Evolutionary conservation across 2,888 invertebrate genomes (phyloP), one percentile per base, ranked within the genome.

Genomic region (Pyrrhia umbra): DNA sequence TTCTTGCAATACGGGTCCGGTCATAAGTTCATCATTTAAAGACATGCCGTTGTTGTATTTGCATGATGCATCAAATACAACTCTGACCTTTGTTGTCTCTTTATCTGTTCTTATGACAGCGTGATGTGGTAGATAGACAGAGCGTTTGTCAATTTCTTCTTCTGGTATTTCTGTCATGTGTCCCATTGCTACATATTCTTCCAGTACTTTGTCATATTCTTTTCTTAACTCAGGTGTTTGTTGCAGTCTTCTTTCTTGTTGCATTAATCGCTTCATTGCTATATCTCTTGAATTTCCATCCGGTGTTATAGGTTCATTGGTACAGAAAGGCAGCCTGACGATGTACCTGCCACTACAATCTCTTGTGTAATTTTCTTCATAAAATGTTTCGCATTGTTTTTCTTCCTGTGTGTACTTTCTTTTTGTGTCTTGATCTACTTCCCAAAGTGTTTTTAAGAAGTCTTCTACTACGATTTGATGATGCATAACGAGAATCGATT

Each of bases 121-220:
- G 46, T 82, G 81, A 59, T 85, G 83, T 1, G 84, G 82, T 62
- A 83, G 47, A 56, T 83, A 82, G 0, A 80, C 70, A 0, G 66
- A 45, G 39, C n/a, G 15, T 13, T 56, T 75, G 21, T 5, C 2
- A 30, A 47, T 49, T 58, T 79, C 66, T n/a, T 65, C 40, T 43
- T 54, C 45, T 21, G 74, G 67, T 45, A 79, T 64, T 61, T 70
- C 63, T 71, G 79, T 73, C 68, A 82, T 75, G 43, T 81, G 77
- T 6, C 63, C 54, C 37, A 68, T 21, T 6, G 47, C 21, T 21
- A 66, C 34, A 49, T 84, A 80, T 37, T 84, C 80, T n/a, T 74
- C 20, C 9, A 78, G 69, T 0, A 78, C 73, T 6, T 65, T 68
- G 1, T 16, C 46, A 37, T 81, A 80, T 30, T 71, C 57, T 6